Conservation (phyloP, 1,140 invertebrate genomes). For the Arion vulgaris region DNA sequence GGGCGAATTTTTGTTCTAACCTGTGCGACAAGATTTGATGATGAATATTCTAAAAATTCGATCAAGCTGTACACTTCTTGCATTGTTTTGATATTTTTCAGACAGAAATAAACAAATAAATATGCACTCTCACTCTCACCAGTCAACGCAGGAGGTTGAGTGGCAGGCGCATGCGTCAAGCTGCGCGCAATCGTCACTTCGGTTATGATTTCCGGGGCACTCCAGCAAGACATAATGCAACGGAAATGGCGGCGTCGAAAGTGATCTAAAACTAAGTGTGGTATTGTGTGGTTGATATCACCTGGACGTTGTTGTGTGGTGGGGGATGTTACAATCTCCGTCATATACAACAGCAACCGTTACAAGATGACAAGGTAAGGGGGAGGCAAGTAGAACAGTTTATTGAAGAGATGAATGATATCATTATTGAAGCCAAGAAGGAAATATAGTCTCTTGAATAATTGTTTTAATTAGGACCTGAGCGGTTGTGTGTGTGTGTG, state of each 20-base stretch:
- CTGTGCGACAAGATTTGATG: too few species aligned
- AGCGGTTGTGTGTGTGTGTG: neutral
- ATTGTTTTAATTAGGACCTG: neutral
- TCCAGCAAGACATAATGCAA: neutral
- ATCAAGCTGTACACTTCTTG: too few species aligned
- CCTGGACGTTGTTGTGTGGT: neutral
- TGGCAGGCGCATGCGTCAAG: constrained; percentile 17
- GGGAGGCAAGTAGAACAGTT: too few species aligned
- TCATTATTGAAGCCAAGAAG: too few species aligned
- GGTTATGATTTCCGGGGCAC: neutral
- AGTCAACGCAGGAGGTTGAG: neutral
- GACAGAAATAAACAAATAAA: neutral
- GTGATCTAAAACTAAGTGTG: neutral
- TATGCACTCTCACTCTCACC: neutral
- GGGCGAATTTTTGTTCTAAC: too few species aligned
- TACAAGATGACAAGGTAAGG: too few species aligned
- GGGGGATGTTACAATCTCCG: neutral
- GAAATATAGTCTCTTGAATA: neutral
- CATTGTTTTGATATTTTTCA: too few species aligned
- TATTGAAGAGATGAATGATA: too few species aligned
- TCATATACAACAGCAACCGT: too few species aligned
- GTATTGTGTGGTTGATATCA: neutral
- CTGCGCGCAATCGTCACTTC: constrained; percentile 6
- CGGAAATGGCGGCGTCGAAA: constrained; percentile 6
- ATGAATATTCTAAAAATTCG: too few species aligned